These are phyloP conservation scores for Cyclopterus lumpus DNA, from an alignment of 2,797 vertebrate genomes.

Conservation along the genomic window DNA sequence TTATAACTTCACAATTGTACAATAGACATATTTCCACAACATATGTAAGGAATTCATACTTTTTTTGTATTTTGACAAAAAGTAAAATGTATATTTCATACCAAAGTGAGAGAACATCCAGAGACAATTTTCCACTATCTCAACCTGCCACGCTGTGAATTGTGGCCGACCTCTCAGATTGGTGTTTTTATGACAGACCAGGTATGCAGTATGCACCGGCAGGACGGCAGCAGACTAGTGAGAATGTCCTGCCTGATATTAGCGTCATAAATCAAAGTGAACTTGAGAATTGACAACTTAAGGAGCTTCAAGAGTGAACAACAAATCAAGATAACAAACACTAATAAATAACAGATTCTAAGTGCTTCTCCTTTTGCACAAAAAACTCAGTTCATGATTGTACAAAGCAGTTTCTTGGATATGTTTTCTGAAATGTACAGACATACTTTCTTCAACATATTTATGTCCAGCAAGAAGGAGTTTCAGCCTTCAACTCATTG, in stretches of 20 bases:
- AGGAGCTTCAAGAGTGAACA: slow-evolving; percentile 50
- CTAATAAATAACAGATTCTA: slow-evolving; percentile 55
- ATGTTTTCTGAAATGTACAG: slow-evolving; percentile 11
- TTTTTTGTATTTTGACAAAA: slow-evolving; percentile 4
- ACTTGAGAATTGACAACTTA: slow-evolving; percentile 70
- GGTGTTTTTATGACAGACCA: slow-evolving; percentile 77
- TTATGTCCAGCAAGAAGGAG: slow-evolving; percentile 25
- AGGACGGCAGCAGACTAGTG: slow-evolving; percentile 50
- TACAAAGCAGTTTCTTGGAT: neutral
- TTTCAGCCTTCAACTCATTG: slow-evolving; percentile 53
- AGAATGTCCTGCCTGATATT: slow-evolving; percentile 79
- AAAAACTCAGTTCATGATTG: neutral
- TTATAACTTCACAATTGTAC: neutral
- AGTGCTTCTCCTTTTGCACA: neutral
- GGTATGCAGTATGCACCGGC: slow-evolving; percentile 57
- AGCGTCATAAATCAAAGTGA: slow-evolving; percentile 78
- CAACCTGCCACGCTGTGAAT: slow-evolving; percentile 69
- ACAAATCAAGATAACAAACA: slow-evolving; percentile 73
- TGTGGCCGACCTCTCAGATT: slow-evolving; percentile 69
- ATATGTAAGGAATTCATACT: slow-evolving; percentile 24
- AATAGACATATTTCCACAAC: slow-evolving; percentile 26
- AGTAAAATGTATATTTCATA: slow-evolving; percentile 59
- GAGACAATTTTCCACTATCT: slow-evolving; percentile 70
- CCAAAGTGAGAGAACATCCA: slow-evolving; percentile 49
- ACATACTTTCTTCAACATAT: slow-evolving; percentile 29